phyloP scores from a whole-genome alignment of 1,140 invertebrate species.

The Andrena cerasifolii region DNA sequence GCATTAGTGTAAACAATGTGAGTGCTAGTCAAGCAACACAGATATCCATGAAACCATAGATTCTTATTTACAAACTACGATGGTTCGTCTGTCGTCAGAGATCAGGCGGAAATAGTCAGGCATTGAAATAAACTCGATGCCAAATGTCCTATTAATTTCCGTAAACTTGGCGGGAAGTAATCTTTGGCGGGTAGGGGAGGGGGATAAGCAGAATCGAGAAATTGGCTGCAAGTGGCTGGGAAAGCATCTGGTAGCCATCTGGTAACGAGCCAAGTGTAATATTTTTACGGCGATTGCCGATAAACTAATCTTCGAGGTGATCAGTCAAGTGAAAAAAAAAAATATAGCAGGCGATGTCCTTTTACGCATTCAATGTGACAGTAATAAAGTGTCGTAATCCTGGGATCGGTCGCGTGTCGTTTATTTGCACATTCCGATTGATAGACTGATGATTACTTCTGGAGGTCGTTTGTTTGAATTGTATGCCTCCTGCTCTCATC shows the following conservation, averaged over 20 bases:
- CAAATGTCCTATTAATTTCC: slow-evolving; percentile 54
- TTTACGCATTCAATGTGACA: neutral
- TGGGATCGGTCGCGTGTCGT: neutral
- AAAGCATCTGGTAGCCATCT: slow-evolving; percentile 54
- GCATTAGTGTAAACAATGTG: neutral
- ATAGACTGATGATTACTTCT: slow-evolving; percentile 26
- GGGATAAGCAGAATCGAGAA: slow-evolving; percentile 40
- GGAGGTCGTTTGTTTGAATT: neutral
- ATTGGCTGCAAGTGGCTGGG: slow-evolving; percentile 38
- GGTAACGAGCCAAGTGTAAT: slow-evolving; percentile 50
- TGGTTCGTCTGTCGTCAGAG: neutral
- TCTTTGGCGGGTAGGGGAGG: too few species aligned
- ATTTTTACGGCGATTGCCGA: slow-evolving; percentile 51
- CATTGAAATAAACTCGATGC: slow-evolving; percentile 8
- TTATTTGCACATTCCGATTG: slow-evolving; percentile 8
- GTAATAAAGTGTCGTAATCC: neutral
- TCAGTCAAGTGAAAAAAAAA: neutral
- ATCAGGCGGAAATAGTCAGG: slow-evolving; percentile 16
- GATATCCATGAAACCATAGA: neutral
- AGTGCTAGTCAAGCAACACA: too few species aligned
- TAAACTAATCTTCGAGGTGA: slow-evolving; percentile 39
- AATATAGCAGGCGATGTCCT: slow-evolving; percentile 38
- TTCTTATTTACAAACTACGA: neutral
- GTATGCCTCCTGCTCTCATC: too few species aligned
- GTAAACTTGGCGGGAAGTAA: slow-evolving; percentile 41